Evolutionary conservation across 2,888 invertebrate species (phyloP), one percentile per base, ranked within the genome.

Genomic region (Clunio marinus): DNA sequence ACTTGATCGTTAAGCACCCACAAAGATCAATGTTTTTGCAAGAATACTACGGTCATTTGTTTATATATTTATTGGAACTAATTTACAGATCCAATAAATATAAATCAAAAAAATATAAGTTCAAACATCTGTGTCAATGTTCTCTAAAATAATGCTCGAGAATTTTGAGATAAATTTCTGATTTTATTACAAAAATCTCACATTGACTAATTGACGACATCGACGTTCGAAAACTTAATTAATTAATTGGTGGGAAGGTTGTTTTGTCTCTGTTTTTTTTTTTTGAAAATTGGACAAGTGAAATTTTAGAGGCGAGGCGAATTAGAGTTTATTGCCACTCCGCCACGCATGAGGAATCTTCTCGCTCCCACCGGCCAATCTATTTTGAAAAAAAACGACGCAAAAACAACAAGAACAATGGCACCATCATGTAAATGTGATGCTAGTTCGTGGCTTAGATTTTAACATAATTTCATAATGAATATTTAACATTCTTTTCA

Each of bases 271-370:
- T n/a, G n/a, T n/a, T n/a, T n/a, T n/a, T n/a, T n/a, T n/a, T n/a
- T n/a, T n/a, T n/a, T n/a, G n/a, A 17, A 45, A 45, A 45, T 45
- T 27, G 57, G 27, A 27, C 57, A 57, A 57, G 57, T 57, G 57
- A 57, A 57, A 57, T 57, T 57, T 20, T 25, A 57, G 32, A 32
- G 57, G 57, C 57, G 57, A 57, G 57, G 57, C 57, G 51, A 3
- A 15, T 13, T n/a, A 57, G 27, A 55, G 66, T 66, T 66, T 66
- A 66, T 66, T 51, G 55, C 66, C 66, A 24, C 25, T 32, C 17
- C 27, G 46, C 25, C 63, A 66, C 66, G 66, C 66, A 66, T 66
- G 35, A 66, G 15, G 46, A 35, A 24, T 8, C 22, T 35, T 24
- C 25, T 25, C 15, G 57, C 27, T 51, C 3, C n/a, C n/a, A 15